Evolutionary conservation across 2,888 invertebrate species (phyloP).

Genomic region (Mamestra brassicae): DNA sequence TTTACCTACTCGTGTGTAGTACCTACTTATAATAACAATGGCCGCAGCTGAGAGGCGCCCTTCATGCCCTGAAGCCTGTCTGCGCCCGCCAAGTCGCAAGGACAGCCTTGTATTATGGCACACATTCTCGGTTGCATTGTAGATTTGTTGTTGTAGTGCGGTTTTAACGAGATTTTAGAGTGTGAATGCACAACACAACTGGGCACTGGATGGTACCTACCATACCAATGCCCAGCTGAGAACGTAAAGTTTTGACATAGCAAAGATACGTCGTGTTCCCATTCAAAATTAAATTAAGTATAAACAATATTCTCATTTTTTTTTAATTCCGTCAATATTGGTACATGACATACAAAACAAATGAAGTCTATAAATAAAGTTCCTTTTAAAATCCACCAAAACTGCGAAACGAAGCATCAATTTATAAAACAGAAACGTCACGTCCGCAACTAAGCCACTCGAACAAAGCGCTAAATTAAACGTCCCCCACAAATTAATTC

Average conservation of each 20-base stretch:
- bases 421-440: conserved; percentile 38
- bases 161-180: conserved; percentile 12
- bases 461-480: conserved; percentile 55
- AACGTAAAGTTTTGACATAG: neutral
- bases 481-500: conserved; percentile 60
- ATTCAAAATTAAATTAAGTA: neutral
- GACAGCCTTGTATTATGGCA: conserved; percentile 30
- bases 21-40: conserved; percentile 52
- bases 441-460: conserved; percentile 39
- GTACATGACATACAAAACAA: conserved; percentile 7
- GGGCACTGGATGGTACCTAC: neutral
- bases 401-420: conserved; percentile 18
- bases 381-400: conserved; percentile 28
- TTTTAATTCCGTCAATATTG: neutral
- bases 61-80: conserved; percentile 55
- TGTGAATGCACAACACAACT: neutral
- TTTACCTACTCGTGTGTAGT: conserved; percentile 18
- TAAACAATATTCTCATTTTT: neutral
- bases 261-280: neutral
- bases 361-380: conserved; percentile 1
- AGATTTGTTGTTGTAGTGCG: conserved; percentile 2
- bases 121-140: conserved; percentile 18
- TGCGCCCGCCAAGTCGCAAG: conserved; percentile 37
- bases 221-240: no score
- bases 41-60: conserved; percentile 38